Conservation (phyloP, 2,888 invertebrate species). For the Saturnia pavonia region DNA sequence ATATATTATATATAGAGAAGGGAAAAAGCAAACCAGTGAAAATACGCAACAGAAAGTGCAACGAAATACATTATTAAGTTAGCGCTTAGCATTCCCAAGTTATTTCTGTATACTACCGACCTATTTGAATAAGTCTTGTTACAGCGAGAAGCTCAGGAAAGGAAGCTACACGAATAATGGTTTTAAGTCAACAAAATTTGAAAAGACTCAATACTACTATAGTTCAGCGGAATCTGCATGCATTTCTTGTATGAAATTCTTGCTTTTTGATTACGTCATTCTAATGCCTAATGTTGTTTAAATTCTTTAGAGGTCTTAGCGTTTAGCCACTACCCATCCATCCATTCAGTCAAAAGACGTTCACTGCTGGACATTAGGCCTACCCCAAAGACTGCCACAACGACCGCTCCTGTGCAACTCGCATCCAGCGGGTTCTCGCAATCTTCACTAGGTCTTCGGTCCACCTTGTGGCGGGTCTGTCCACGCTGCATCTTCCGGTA, state of each 20-base stretch:
- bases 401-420: no score
- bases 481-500: no score
- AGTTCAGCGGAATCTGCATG: neutral
- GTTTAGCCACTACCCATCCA: no score
- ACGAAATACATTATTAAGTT: neutral
- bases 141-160: slow-evolving; percentile 21
- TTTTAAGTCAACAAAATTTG: neutral
- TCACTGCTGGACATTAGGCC: no score
- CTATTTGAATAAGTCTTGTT: slow-evolving; percentile 28
- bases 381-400: no score
- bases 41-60: neutral
- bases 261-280: neutral
- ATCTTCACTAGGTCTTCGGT: no score
- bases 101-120: slow-evolving; percentile 25
- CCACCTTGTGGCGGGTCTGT: no score
- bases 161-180: neutral
- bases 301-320: neutral
- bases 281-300: neutral
- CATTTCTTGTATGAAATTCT: neutral
- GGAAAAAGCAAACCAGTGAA: neutral
- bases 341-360: no score
- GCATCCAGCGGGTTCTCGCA: no score
- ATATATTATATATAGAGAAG: neutral
- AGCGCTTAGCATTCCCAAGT: neutral
- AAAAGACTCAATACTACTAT: neutral